A percentile compares a stretch with the other conserved stretches of the same genome.
Conservation (phyloP, 2,113 vertebrate species). For the Seriola aureovittata region DNA sequence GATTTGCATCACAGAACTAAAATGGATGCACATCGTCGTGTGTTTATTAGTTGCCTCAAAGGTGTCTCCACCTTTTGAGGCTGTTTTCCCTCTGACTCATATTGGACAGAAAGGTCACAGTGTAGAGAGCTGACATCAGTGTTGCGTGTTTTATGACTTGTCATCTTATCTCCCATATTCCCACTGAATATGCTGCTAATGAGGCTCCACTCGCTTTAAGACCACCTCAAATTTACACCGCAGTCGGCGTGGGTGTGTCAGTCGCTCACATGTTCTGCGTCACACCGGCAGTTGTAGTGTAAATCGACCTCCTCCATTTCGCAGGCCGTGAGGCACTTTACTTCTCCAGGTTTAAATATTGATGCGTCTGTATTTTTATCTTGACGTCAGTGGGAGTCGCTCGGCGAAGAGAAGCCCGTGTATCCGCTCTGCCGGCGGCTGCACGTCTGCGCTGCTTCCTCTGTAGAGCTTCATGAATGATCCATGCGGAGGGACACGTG, state of each 20-base stretch:
- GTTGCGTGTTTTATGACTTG: not conserved
- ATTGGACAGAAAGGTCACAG: slow-evolving; percentile 26
- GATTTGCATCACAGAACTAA: not conserved
- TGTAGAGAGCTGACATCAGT: not conserved
- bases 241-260: not conserved
- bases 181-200: not conserved
- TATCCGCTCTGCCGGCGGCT: slow-evolving; percentile 10
- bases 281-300: not conserved
- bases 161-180: not conserved
- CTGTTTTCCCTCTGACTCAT: slow-evolving; percentile 25
- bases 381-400: not conserved
- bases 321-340: not conserved
- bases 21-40: too few relatives aligned
- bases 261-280: slow-evolving; percentile 21
- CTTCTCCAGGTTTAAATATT: slow-evolving; percentile 55
- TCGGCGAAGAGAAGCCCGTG: not conserved
- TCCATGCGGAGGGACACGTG: slow-evolving; percentile 48
- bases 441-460: slow-evolving; percentile 20
- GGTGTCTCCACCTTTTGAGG: not conserved
- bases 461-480: slow-evolving; percentile 58
- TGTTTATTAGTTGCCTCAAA: not conserved
- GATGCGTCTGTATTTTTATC: slow-evolving; percentile 57
- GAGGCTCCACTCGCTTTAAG: not conserved
- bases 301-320: not conserved
- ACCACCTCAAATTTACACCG: not conserved